These are phyloP conservation scores for Chionoecetes opilio DNA, from an alignment of 1,140 invertebrate species.

Conservation along the genomic window DNA sequence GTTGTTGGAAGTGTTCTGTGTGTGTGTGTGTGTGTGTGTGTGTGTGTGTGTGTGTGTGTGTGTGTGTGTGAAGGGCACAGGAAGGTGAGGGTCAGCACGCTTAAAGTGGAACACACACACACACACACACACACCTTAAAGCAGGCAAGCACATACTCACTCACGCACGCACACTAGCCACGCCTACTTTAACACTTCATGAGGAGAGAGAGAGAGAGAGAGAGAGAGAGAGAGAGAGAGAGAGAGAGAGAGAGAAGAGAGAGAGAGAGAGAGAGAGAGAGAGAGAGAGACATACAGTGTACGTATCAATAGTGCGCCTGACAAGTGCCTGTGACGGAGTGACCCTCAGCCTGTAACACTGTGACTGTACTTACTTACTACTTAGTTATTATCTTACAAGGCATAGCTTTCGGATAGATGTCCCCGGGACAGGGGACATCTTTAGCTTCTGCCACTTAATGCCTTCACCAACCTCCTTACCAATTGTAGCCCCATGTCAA, in stretches of 20 bases:
- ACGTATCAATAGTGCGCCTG: too few species aligned
- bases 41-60: background rate
- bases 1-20: too few species aligned
- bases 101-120: constrained; percentile 7
- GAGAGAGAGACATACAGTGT: background rate
- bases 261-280: constrained; percentile 8
- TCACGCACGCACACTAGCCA: background rate
- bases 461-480: too few species aligned
- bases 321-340: too few species aligned
- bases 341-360: too few species aligned
- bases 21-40: background rate
- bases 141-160: background rate
- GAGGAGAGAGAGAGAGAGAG: constrained; percentile 25
- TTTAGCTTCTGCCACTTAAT: too few species aligned
- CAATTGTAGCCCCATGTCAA: too few species aligned
- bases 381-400: too few species aligned
- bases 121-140: background rate
- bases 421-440: too few species aligned
- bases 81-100: constrained; percentile 13
- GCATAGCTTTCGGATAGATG: too few species aligned
- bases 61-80: background rate
- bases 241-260: constrained; percentile 13
- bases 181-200: background rate
- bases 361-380: too few species aligned
- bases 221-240: constrained; percentile 27